Conservation (phyloP, 2,113 vertebrate species). For the Limnothrissa miodon region DNA sequence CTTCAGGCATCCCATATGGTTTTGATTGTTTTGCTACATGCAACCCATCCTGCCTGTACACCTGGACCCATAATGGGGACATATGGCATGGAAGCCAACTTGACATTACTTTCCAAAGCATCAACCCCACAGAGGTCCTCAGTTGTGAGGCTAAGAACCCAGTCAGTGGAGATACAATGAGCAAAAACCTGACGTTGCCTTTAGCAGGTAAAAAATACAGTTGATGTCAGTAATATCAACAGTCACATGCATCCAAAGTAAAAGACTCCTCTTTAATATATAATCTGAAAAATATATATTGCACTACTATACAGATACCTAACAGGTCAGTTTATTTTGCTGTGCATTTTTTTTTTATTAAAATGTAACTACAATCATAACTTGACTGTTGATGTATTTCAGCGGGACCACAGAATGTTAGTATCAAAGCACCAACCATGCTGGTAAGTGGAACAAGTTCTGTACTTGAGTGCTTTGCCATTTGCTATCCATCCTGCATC, state of each 20-base stretch:
- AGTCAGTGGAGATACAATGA: not conserved
- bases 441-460: not conserved
- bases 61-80: slow-evolving; percentile 27
- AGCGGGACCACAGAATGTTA: slow-evolving; percentile 43
- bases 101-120: slow-evolving; percentile 4
- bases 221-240: not conserved
- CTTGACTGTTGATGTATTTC: not conserved
- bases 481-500: slow-evolving; percentile 44
- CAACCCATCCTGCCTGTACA: slow-evolving; percentile 28
- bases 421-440: slow-evolving; percentile 34
- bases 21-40: slow-evolving; percentile 26
- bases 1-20: slow-evolving; percentile 36
- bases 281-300: no score
- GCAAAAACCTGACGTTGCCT: slow-evolving; percentile 23
- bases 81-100: slow-evolving; percentile 23
- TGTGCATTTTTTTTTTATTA: no score
- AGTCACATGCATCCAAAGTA: no score
- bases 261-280: no score
- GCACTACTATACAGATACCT: no score
- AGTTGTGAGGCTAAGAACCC: slow-evolving; percentile 39
- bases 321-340: no score
- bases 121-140: not conserved
- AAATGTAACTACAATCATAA: no score
- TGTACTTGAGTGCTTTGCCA: slow-evolving; percentile 33
- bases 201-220: slow-evolving; percentile 28